phyloP scores from a whole-genome alignment of 2,888 invertebrate species.

The Drosophila helvetica region DNA sequence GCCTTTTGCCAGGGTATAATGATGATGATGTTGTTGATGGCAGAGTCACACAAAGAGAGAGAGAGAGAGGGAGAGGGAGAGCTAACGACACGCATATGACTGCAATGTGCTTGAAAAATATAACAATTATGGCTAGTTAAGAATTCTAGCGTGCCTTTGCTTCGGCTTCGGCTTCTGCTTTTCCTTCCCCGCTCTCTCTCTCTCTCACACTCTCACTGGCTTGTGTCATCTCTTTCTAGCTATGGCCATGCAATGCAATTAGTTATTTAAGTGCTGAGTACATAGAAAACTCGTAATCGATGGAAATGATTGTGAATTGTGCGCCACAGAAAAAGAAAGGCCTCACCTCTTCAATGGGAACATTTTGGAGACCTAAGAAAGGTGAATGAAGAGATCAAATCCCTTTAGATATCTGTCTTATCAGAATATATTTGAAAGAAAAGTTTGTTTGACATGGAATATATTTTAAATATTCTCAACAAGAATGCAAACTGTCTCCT shows the following conservation, averaged over 20 bases:
- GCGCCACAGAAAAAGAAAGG: conserved; percentile 3
- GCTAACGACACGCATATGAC: conserved; percentile 59
- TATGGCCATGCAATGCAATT: conserved; percentile 45
- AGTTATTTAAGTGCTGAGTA: conserved; percentile 41
- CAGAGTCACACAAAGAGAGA: conserved; percentile 6
- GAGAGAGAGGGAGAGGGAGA: neutral
- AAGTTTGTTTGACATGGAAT: too few relatives aligned
- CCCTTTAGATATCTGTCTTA: too few relatives aligned
- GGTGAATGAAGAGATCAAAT: neutral
- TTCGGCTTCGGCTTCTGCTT: neutral
- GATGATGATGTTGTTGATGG: conserved; percentile 33
- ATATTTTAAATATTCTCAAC: too few relatives aligned
- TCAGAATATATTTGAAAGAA: too few relatives aligned
- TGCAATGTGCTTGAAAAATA: conserved; percentile 62
- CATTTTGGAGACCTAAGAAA: neutral
- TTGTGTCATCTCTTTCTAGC: conserved; percentile 19
- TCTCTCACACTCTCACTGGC: neutral
- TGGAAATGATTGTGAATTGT: conserved; percentile 24
- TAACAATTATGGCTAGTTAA: conserved; percentile 72
- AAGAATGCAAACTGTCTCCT: too few relatives aligned
- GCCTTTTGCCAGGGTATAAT: neutral
- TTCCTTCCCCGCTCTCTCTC: neutral
- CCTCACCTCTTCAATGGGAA: neutral
- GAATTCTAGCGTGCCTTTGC: conserved; percentile 43
- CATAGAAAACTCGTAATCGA: conserved; percentile 41